phyloP scores from a whole-genome alignment of 2,113 vertebrate species.

The Mesembrinibis cayennensis region DNA sequence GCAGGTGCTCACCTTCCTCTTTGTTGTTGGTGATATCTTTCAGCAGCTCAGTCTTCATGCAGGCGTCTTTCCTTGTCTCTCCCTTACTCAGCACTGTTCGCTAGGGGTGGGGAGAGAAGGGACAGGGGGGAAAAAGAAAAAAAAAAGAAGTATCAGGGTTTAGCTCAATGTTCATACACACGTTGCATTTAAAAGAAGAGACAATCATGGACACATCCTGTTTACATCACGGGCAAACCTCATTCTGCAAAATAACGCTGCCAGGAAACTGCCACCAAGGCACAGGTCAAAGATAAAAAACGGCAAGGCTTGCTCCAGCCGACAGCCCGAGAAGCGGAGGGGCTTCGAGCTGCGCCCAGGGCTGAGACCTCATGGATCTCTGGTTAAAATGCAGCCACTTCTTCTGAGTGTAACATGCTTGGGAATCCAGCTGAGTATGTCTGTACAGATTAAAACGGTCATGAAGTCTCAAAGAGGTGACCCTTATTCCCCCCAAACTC shows the following conservation, averaged over 20 bases:
- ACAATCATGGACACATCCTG: conserved; percentile 19
- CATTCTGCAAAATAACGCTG: not conserved
- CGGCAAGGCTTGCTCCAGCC: not conserved
- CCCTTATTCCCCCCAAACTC: not conserved
- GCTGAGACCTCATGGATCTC: not conserved
- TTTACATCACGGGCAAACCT: conserved; percentile 9
- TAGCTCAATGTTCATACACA: not conserved
- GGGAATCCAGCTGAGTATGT: not conserved
- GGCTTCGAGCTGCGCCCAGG: not conserved
- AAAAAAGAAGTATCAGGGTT: not conserved
- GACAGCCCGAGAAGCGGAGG: not conserved
- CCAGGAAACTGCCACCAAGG: conserved; percentile 32
- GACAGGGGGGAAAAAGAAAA: not conserved
- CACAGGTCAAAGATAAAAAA: conserved; percentile 26
- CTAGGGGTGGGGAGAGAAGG: not conserved
- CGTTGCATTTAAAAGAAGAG: not conserved
- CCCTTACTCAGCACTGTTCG: conserved; percentile 72
- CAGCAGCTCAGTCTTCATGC: conserved; percentile 76
- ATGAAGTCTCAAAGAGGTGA: not conserved
- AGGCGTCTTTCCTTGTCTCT: conserved; percentile 73
- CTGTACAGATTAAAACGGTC: not conserved
- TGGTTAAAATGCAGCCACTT: not conserved
- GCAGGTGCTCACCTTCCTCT: conserved; percentile 75
- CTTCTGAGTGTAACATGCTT: not conserved
- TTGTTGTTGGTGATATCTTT: conserved; percentile 75